Conservation (phyloP, 2,113 vertebrate species). For the Pterocles orientalis region DNA sequence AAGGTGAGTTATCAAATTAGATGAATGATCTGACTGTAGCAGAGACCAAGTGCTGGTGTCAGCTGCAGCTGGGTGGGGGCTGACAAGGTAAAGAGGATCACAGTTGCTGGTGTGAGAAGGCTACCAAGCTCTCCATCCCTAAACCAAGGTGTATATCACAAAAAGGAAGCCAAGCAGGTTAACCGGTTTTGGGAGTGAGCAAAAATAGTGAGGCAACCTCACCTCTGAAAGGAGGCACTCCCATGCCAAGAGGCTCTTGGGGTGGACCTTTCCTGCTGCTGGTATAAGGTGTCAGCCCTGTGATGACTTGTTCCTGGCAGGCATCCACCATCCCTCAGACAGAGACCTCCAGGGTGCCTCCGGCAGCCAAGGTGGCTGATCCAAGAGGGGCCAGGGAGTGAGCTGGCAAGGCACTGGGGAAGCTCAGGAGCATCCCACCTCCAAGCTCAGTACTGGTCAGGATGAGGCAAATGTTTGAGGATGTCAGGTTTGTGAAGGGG, state of each 20-base stretch:
- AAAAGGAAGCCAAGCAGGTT: background rate
- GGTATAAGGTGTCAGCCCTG: background rate
- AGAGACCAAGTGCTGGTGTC: background rate
- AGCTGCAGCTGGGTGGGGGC: background rate
- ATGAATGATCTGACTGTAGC: background rate
- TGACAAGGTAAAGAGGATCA: background rate
- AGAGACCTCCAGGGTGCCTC: background rate
- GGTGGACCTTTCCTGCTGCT: background rate
- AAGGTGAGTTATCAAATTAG: background rate
- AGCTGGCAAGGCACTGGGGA: background rate
- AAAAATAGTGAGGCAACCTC: background rate
- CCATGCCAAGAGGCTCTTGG: background rate
- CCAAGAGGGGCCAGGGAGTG: background rate
- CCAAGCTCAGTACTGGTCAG: background rate
- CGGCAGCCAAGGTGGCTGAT: background rate
- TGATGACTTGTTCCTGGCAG: background rate
- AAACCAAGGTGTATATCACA: background rate
- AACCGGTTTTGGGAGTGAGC: background rate
- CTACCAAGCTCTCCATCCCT: background rate
- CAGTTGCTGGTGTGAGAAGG: background rate
- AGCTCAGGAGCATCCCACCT: background rate
- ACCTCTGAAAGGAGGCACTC: background rate
- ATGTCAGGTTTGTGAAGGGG: background rate
- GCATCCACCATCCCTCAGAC: background rate
- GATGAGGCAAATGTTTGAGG: background rate